Evolutionary conservation across 2,888 invertebrate species (phyloP).

Genomic region (Caenorhabditis wallacei): DNA sequence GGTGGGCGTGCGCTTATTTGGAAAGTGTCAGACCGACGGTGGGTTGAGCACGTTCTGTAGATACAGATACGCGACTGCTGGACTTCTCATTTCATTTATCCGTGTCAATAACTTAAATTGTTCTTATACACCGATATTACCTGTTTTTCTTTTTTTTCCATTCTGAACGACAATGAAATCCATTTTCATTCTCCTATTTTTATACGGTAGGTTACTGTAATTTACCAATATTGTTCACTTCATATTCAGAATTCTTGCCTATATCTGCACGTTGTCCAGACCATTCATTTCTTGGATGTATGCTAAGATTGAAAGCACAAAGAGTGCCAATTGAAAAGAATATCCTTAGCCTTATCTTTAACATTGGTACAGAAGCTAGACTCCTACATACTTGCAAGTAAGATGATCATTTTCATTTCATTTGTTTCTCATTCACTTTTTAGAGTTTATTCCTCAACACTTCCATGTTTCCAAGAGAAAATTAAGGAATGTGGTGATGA

Average conservation of each 20-base stretch:
- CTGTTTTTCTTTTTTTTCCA: background rate
- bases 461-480: conserved; percentile 82
- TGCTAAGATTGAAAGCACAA: conserved; percentile 77
- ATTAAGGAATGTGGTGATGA: conserved; percentile 81
- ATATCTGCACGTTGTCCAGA: conserved; percentile 73
- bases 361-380: conserved; percentile 79
- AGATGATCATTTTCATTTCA: conserved; percentile 7
- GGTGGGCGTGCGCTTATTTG: conserved; percentile 65
- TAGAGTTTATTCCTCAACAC: conserved; percentile 78
- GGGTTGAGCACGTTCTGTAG: conserved; percentile 55
- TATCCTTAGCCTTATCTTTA: conserved; percentile 79
- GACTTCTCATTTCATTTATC: conserved; percentile 52
- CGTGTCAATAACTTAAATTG: conserved; percentile 33
- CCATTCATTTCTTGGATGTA: conserved; percentile 80
- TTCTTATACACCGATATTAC: background rate
- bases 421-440: background rate
- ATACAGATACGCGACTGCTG: conserved; percentile 19
- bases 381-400: conserved; percentile 82
- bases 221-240: background rate
- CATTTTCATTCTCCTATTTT: conserved; percentile 41
- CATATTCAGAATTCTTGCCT: background rate
- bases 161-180: conserved; percentile 9
- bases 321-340: conserved; percentile 81
- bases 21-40: conserved; percentile 61
- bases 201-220: conserved; percentile 16